phyloP scores from a whole-genome alignment of 1,140 invertebrate genomes.

The Oryctes rhinoceros region DNA sequence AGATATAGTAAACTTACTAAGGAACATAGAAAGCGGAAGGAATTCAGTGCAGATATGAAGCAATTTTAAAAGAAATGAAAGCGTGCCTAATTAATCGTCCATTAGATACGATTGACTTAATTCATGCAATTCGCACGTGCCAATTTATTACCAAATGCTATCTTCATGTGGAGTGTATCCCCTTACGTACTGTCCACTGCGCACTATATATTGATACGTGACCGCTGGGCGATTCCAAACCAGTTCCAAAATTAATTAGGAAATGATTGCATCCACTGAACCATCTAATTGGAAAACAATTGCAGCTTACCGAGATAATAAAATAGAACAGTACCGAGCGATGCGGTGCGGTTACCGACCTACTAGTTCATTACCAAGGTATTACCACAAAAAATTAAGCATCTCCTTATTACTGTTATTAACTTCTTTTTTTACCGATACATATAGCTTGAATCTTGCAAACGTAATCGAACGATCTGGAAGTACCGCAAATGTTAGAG shows the following conservation, averaged over 20 bases:
- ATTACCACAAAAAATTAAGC: neutral
- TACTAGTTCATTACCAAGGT: neutral
- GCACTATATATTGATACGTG: conserved; percentile 23
- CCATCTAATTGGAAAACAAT: conserved; percentile 42
- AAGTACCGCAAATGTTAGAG: neutral
- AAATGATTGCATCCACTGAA: conserved; percentile 38
- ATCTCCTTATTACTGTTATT: conserved; percentile 31
- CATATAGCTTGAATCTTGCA: neutral
- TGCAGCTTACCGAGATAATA: conserved; percentile 35
- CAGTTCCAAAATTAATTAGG: conserved; percentile 40
- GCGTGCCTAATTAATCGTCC: neutral
- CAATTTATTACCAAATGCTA: neutral
- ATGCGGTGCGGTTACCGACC: neutral
- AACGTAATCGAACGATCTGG: neutral
- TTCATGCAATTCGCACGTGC: neutral
- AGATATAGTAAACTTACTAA: neutral
- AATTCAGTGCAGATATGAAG: neutral
- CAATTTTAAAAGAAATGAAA: neutral
- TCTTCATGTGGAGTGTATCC: neutral
- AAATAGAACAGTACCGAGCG: conserved; percentile 8
- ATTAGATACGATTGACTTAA: neutral
- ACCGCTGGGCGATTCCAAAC: conserved; percentile 18
- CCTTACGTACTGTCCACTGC: neutral
- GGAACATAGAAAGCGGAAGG: neutral
- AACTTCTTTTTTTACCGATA: conserved; percentile 1